Evolutionary conservation across 1,140 invertebrate genomes (phyloP).

Genomic region (Sweltsa coloradensis): DNA sequence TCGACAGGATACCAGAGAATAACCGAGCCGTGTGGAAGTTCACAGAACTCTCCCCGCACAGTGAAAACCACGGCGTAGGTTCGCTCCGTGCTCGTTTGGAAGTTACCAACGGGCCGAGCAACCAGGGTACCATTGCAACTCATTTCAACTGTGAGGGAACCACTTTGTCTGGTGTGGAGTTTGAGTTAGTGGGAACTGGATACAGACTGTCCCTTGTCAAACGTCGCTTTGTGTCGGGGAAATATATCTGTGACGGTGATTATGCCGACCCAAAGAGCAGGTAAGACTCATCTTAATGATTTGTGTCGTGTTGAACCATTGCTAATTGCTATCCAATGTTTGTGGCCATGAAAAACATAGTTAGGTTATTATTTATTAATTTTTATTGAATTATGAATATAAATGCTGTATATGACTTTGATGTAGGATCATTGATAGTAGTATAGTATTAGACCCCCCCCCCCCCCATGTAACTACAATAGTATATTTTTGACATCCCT

Average conservation of each 20-base stretch:
- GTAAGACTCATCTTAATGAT: too few relatives aligned
- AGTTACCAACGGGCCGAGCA: slow-evolving; percentile 64
- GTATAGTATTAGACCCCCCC: too few relatives aligned
- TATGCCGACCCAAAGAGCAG: too few relatives aligned
- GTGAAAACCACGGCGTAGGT: slow-evolving; percentile 76
- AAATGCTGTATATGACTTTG: too few relatives aligned
- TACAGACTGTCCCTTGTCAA: slow-evolving; percentile 91
- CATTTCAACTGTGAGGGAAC: slow-evolving; percentile 94
- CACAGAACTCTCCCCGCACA: slow-evolving; percentile 79
- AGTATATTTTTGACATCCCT: too few relatives aligned
- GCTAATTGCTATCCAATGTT: too few relatives aligned
- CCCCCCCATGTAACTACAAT: too few relatives aligned
- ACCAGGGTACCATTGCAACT: slow-evolving; percentile 69
- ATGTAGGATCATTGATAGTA: too few relatives aligned
- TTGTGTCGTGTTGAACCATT: too few relatives aligned
- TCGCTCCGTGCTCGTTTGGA: slow-evolving; percentile 84
- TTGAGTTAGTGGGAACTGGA: slow-evolving; percentile 75
- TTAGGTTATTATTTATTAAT: too few relatives aligned
- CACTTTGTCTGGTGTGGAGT: slow-evolving; percentile 86
- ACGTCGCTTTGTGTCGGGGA: slow-evolving; percentile 85
- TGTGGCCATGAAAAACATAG: too few relatives aligned
- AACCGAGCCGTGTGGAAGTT: slow-evolving; percentile 83
- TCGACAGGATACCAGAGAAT: slow-evolving; percentile 55
- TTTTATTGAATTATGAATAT: too few relatives aligned
- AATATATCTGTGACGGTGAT: slow-evolving; percentile 83